Conservation (phyloP, 2,113 vertebrate genomes). For the Poeciliopsis occidentalis region DNA sequence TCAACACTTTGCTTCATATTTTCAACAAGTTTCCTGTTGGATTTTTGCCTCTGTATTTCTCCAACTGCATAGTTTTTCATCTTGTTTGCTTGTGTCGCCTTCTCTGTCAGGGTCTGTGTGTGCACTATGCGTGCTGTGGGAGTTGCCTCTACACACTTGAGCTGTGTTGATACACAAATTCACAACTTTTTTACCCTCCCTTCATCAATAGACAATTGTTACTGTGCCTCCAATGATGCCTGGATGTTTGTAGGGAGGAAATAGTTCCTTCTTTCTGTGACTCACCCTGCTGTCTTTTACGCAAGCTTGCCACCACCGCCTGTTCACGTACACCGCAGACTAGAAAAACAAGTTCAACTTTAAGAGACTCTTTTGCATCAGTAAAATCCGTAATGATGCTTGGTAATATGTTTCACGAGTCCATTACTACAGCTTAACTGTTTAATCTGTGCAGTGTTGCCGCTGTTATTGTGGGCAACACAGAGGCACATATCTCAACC, state of each 20-base stretch:
- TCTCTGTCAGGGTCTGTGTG: background rate
- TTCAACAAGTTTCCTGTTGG: background rate
- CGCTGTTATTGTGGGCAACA: too few relatives aligned
- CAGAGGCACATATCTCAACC: too few relatives aligned
- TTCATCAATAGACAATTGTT: background rate
- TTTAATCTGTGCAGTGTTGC: too few relatives aligned
- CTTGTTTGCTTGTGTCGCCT: too few relatives aligned
- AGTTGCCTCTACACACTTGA: background rate
- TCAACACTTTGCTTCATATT: background rate
- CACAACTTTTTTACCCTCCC: background rate
- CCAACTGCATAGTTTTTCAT: too few relatives aligned
- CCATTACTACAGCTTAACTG: too few relatives aligned
- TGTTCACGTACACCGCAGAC: background rate
- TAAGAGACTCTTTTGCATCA: too few relatives aligned
- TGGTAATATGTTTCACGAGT: too few relatives aligned
- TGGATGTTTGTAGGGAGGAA: background rate
- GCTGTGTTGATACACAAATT: background rate
- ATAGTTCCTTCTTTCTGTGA: background rate
- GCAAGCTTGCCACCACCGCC: background rate
- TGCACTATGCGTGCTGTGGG: background rate
- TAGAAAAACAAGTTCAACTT: background rate
- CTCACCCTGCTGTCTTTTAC: background rate
- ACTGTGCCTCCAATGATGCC: background rate
- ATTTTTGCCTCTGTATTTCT: too few relatives aligned
- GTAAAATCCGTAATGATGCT: too few relatives aligned